These are phyloP conservation scores for Schizopygopsis malacanthus DNA, from an alignment of 2,797 vertebrate species.

Conservation along the genomic window DNA sequence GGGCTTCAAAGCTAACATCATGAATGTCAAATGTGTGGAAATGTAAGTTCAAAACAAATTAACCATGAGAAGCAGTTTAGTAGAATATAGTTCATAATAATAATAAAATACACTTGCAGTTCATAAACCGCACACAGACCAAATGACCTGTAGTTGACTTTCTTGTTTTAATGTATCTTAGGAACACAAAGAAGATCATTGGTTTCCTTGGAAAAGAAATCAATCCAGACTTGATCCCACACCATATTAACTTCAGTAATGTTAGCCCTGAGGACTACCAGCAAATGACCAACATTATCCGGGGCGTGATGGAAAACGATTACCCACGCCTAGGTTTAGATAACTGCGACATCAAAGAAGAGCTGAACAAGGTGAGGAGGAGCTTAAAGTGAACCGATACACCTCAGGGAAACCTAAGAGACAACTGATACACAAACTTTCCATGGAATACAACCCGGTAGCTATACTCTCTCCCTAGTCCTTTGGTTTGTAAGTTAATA, in stretches of 20 bases:
- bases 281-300: slow-evolving; percentile 84
- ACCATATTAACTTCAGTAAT: slow-evolving; percentile 88
- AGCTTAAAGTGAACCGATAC: background rate
- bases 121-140: background rate
- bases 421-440: slow-evolving; percentile 34
- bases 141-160: background rate
- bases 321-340: slow-evolving; percentile 83
- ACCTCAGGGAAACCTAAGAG: slow-evolving; percentile 13
- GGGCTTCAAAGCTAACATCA: slow-evolving; percentile 97
- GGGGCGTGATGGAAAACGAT: slow-evolving; percentile 80
- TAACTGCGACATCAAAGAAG: slow-evolving; percentile 88
- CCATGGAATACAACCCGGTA: slow-evolving; percentile 30
- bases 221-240: slow-evolving; percentile 83
- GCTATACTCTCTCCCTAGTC: background rate
- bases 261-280: slow-evolving; percentile 87
- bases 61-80: slow-evolving; percentile 1
- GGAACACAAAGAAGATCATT: slow-evolving; percentile 87
- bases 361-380: slow-evolving; percentile 89
- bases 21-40: slow-evolving; percentile 87
- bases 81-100: background rate
- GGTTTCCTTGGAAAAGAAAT: slow-evolving; percentile 81
- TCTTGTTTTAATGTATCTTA: slow-evolving; percentile 61
- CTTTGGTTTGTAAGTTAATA: slow-evolving; percentile 18
- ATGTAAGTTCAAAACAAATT: slow-evolving; percentile 70
- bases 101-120: background rate